phyloP scores from a whole-genome alignment of 2,113 vertebrate species.

The Corythoichthys haematopterus region DNA sequence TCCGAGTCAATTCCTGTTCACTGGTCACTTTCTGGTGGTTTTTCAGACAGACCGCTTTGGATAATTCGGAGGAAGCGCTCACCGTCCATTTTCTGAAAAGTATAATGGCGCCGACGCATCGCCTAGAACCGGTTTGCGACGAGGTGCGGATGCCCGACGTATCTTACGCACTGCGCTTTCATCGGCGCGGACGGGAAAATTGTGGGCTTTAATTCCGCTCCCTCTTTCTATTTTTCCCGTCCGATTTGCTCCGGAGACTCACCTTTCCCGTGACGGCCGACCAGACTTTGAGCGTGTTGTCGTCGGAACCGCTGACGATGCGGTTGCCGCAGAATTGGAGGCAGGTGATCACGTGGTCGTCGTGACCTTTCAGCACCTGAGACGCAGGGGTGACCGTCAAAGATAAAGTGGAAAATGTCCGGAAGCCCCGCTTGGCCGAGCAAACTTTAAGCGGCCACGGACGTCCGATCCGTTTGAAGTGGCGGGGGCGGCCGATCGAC shows the following conservation, averaged over 20 bases:
- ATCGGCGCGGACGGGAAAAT: conserved; percentile 45
- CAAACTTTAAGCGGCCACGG: too few species aligned
- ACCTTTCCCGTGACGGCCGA: conserved; percentile 98
- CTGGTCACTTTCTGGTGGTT: too few species aligned
- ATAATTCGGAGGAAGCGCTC: too few species aligned
- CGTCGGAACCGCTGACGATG: conserved; percentile 96
- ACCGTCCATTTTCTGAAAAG: too few species aligned
- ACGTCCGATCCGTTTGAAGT: too few species aligned
- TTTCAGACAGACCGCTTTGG: too few species aligned
- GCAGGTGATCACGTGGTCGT: conserved; percentile 98
- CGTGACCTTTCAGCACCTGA: conserved; percentile 98
- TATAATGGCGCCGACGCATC: too few species aligned
- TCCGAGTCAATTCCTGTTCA: too few species aligned
- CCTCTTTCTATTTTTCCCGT: conserved; percentile 15
- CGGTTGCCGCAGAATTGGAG: conserved; percentile 97
- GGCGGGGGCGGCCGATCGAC: too few species aligned
- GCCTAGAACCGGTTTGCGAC: too few species aligned
- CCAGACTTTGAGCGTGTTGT: conserved; percentile 99
- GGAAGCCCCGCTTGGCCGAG: conserved; percentile 14
- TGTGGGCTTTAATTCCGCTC: conserved; percentile 53
- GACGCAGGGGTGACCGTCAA: conserved; percentile 24
- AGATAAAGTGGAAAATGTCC: conserved; percentile 38
- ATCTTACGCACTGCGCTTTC: conserved; percentile 34
- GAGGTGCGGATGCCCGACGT: conserved; percentile 12
- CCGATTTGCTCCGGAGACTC: conserved; percentile 1